Evolutionary conservation across 2,113 vertebrate genomes (phyloP), one percentile per base, ranked within the genome.

Genomic region (Neogobius melanostomus): DNA sequence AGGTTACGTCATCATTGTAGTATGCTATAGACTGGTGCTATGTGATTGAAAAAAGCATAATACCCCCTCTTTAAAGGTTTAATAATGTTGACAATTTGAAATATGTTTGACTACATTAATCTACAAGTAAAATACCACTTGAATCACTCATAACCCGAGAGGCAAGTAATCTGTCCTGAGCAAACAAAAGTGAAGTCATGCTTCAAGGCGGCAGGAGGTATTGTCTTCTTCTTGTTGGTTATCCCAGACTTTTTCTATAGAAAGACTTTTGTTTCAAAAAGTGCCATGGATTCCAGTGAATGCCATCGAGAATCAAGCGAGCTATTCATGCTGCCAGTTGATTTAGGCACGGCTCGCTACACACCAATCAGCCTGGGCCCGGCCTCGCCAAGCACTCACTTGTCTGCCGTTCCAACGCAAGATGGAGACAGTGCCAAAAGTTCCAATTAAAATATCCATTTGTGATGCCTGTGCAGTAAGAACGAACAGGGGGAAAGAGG

Each of bases 351-450:
- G 86, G 82, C 85, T 91, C 90, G 87, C 87, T 90, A 86, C 89
- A 85, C 85, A 85, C 89, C 89, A 87, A 90, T 90, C 85, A 88
- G 87, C 87, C 78, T 74, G 67, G 76, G 74, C 88, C 69, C 74
- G 62, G 75, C 79, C 71, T 76, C 81, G 62, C 82, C 81, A 88
- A 83, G 78, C 88, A 84, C 75, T 87, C 89, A 91, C 86, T 89
- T 82, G 83, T 85, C 90, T 90, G 87, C 87, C 82, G 69, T 91
- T 85, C 87, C 87, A 87, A 91, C 89, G 76, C 88, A 91, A 91
- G 89, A 92, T 93, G 91, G 89, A 91, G 91, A 91, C 89, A 90
- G 87, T 80, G 82, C 83, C 87, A 91, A 92, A 91, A 91, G 85
- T 89, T 91, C 88, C 89, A 91, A 91, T 92, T 92, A 90, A 90